Evolutionary conservation across 2,113 vertebrate genomes (phyloP), one percentile per base, ranked within the genome.

Genomic region (Anseranas semipalmata): DNA sequence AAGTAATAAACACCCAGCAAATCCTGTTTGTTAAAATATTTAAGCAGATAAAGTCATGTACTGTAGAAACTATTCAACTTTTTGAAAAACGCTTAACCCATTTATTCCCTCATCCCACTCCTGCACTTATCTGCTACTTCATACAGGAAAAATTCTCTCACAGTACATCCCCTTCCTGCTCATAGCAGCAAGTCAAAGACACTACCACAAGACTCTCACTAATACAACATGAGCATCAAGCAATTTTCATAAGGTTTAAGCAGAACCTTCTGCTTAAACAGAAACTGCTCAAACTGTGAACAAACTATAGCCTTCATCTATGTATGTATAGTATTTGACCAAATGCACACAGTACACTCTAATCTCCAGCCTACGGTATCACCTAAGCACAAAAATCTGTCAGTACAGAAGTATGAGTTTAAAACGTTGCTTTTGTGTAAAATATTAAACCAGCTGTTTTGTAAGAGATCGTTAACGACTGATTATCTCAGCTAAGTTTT

Each of bases 141-240:
- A 18, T 0, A 66, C 8, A 81, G 35, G 19, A 81, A 67, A 25
- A 19, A 30, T 3, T 46, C 1, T 10, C 48, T 50, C 22, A 35
- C 0, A 0, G 30, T 6, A 72, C 30, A 46, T 8, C 6, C 14
- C 37, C 9, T 10, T 53, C 45, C 53, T 52, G 28, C 79, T 50
- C 30, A 20, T 4, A 70, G 2, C 15, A 62, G 35, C 15, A 41
- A 32, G 8, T 22, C 43, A 91, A 41, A 70, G 55, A 56, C 15
- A 46, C 41, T 45, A 22, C 43, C 52, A 67, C 7, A 21, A 50
- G 21, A 33, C 24, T 68, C 60, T 39, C 3, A 39, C 10, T 55
- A 53, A 53, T 12, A 37, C 21, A 86, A 18, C 18, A 66, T 1
- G n/a, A 15, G 30, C 28, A 66, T 33, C 24, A 43, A 27, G 48